Conservation (phyloP, 2,113 vertebrate species). For the Paracanthobrama guichenoti region DNA sequence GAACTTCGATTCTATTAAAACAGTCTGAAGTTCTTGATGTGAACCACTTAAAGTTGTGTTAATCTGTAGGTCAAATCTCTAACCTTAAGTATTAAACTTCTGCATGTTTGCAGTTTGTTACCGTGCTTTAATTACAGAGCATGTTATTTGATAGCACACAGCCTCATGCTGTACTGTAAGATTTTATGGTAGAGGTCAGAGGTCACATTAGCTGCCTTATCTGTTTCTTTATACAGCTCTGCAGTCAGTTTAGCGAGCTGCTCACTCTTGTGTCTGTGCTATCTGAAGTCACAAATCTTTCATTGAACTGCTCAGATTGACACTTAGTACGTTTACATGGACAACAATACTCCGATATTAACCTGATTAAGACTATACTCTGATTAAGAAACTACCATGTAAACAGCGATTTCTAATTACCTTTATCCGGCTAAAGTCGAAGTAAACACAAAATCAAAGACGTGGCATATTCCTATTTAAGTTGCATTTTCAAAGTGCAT, state of each 20-base stretch:
- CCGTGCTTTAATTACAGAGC: not conserved
- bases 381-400: too few species aligned
- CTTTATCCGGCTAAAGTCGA: too few species aligned
- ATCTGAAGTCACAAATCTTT: not conserved
- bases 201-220: conserved; percentile 7
- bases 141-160: not conserved
- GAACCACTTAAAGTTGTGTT: conserved; percentile 29
- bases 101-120: not conserved
- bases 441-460: too few species aligned
- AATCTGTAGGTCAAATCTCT: not conserved
- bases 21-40: conserved; percentile 14
- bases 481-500: too few species aligned
- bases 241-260: not conserved
- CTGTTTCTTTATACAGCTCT: conserved; percentile 6
- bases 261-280: not conserved
- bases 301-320: not conserved
- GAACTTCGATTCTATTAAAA: not conserved
- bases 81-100: not conserved
- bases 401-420: too few species aligned
- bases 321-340: not conserved
- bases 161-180: not conserved
- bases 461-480: too few species aligned
- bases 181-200: not conserved
- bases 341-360: too few species aligned
- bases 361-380: too few species aligned